A percentile compares a stretch with the other conserved stretches of the same genome.
Evolutionary conservation across 2,888 invertebrate species (phyloP).

Genomic region (Ferdinandea cuprea): DNA sequence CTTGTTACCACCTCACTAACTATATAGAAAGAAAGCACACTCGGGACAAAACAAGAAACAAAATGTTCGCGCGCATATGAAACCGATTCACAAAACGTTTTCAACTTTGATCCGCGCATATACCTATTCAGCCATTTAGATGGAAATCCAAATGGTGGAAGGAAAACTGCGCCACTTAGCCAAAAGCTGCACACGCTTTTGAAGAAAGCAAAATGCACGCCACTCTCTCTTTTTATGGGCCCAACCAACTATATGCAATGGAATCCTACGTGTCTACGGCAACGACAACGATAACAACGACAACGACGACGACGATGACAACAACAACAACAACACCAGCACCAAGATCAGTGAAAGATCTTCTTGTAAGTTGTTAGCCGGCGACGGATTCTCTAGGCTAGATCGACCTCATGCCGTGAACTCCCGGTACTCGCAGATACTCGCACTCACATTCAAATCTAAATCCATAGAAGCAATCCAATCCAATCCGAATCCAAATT

Average conservation of each 20-base stretch:
- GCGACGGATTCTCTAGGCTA: slow-evolving; percentile 55
- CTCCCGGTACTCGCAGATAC: slow-evolving; percentile 52
- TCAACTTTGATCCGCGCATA: slow-evolving; percentile 73
- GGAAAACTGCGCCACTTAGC: slow-evolving; percentile 47
- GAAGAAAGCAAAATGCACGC: slow-evolving; percentile 54
- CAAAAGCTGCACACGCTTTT: not conserved
- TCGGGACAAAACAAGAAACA: slow-evolving; percentile 15
- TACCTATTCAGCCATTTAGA: slow-evolving; percentile 63
- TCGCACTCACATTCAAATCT: slow-evolving; percentile 51
- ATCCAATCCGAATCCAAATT: slow-evolving; percentile 1
- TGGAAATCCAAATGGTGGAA: slow-evolving; percentile 50
- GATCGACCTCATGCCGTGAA: slow-evolving; percentile 73
- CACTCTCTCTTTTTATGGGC: slow-evolving; percentile 68
- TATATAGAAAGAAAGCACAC: slow-evolving; percentile 42
- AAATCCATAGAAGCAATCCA: slow-evolving; percentile 14
- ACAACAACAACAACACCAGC: no score
- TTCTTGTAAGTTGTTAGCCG: slow-evolving; percentile 25
- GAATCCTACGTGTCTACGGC: slow-evolving; percentile 42
- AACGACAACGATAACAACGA: no score
- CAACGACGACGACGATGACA: no score
- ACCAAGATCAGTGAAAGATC: slow-evolving; percentile 43
- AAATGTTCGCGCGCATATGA: slow-evolving; percentile 36
- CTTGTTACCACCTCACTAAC: slow-evolving; percentile 35
- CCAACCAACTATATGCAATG: slow-evolving; percentile 20
- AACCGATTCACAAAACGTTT: slow-evolving; percentile 73